phyloP scores from a whole-genome alignment of 2,113 vertebrate genomes.

The Stigmatopora nigra region DNA sequence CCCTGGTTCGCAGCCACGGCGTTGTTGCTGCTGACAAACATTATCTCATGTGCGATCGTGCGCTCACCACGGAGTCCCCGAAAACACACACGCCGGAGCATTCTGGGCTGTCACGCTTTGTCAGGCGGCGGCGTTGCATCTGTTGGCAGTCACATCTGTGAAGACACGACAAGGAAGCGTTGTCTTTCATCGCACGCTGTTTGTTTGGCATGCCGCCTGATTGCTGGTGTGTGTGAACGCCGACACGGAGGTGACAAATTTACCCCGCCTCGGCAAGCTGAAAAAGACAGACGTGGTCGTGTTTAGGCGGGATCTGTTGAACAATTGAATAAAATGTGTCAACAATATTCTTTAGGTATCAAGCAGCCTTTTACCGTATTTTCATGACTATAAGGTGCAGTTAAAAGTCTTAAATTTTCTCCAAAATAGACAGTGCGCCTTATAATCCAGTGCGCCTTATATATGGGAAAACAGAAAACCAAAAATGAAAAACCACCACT shows the following conservation, averaged over 20 bases:
- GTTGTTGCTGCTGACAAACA: slow-evolving; percentile 64
- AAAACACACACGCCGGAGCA: slow-evolving; percentile 53
- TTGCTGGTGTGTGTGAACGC: slow-evolving; percentile 54
- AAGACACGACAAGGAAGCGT: slow-evolving; percentile 53
- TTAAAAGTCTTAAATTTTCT: too few species aligned
- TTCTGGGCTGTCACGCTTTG: slow-evolving; percentile 60
- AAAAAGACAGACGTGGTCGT: neutral
- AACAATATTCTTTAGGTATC: neutral
- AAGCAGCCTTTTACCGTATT: neutral
- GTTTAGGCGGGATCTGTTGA: neutral
- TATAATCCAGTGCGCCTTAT: too few species aligned
- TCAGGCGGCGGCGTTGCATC: slow-evolving; percentile 62
- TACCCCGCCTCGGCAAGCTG: neutral
- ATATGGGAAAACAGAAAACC: too few species aligned
- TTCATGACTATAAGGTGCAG: too few species aligned
- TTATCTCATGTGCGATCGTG: slow-evolving; percentile 67
- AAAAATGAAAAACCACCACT: too few species aligned
- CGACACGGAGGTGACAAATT: slow-evolving; percentile 38
- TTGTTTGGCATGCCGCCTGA: slow-evolving; percentile 70
- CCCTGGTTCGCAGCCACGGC: slow-evolving; percentile 42
- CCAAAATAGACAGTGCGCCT: too few species aligned
- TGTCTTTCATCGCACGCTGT: slow-evolving; percentile 66
- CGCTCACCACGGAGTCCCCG: slow-evolving; percentile 45
- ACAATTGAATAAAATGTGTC: neutral
- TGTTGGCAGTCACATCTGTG: slow-evolving; percentile 66